phyloP scores from a whole-genome alignment of 2,113 vertebrate species.

The Onychostruthus taczanowskii region DNA sequence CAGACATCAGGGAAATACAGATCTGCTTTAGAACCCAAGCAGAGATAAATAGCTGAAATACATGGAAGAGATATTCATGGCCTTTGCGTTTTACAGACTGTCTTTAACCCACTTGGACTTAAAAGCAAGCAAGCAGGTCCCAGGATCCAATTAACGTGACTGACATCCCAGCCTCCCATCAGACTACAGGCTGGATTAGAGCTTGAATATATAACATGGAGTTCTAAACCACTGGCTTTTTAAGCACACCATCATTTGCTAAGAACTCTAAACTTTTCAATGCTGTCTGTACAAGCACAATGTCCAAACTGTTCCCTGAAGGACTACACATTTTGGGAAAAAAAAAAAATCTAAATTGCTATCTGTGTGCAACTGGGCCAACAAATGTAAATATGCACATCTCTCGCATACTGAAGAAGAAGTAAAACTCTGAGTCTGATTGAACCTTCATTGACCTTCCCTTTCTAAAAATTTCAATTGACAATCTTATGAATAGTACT shows the following conservation, averaged over 20 bases:
- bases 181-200: not conserved
- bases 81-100: not conserved
- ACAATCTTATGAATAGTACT: not conserved
- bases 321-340: not conserved
- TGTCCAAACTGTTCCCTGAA: not conserved
- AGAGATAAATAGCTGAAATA: not conserved
- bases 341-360: not conserved
- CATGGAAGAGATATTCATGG: not conserved
- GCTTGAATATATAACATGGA: not conserved
- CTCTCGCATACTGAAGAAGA: not conserved
- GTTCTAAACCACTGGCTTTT: not conserved
- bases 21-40: not conserved
- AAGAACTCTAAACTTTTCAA: not conserved
- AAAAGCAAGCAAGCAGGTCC: not conserved
- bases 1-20: not conserved
- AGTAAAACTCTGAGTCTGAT: not conserved
- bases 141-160: not conserved
- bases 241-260: not conserved
- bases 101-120: not conserved
- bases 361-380: not conserved
- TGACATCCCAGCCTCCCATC: not conserved
- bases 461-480: not conserved
- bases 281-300: not conserved
- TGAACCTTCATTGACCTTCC: not conserved
- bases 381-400: not conserved